Base-by-base conservation (phyloP, 2,797 vertebrate species). In the Gallinago nigripennis region DNA sequence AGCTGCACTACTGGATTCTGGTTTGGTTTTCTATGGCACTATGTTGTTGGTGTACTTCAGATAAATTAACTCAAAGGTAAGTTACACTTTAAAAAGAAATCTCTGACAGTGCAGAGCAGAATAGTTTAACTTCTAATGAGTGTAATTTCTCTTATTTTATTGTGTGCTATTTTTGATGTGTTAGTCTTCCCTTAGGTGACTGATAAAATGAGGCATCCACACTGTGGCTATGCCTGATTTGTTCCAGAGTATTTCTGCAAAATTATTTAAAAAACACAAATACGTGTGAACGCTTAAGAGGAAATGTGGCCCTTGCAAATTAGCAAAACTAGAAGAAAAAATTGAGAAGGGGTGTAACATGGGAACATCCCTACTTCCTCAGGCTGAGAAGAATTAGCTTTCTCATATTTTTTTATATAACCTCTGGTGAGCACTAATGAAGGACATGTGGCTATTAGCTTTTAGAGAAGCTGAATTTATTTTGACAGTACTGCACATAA, bases 1-100 rank as follows among this genome's bases (percentile, higher is more conserved):
- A 81, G 27, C 51, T 72, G 37, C 48, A 6, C 16, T 82, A 4
- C 72, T 96, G 96, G 92, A 80, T 92, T 69, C 48, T 92, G 46
- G 45, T 65, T 33, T 96, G 82, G 46, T 83, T 95, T 92, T 94
- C 57, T 48, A 4, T 97, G 92, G 58, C 41, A 16, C 21, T 94
- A 0, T 97, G 87, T 80, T 93, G 83, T 56, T 94, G 87, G 54
- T 90, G 79, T 92, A 6, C 61, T 93, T 89, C 91, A 39, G 23
- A 50, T 56, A n/a, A 43, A 20, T 51, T 88, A 56, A 25, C 30
- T 71, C 43, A 91, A 6, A 69, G 87, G 97, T 97, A 93, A 81
- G 90, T 78, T 82, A 24, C 17, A 18, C 57, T 86, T 91, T 68
- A 45, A 76, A 66, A 63, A 64, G 8, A 39, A 46, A 27, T 2